phyloP scores from a whole-genome alignment of 2,113 vertebrate genomes.

The Notothenia coriiceps region DNA sequence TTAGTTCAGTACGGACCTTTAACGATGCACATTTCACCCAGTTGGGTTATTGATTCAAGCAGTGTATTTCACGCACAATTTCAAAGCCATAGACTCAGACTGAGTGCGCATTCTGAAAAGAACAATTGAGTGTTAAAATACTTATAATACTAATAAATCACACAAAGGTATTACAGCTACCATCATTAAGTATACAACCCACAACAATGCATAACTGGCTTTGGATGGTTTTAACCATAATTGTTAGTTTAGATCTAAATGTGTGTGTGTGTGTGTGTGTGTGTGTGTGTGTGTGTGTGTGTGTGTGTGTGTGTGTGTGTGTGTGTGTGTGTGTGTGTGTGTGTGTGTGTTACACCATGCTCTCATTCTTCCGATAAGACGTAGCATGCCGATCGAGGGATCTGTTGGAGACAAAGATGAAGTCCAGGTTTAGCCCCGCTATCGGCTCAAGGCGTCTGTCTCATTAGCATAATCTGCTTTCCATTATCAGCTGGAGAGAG shows the following conservation, averaged over 20 bases:
- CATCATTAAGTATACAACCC: slow-evolving; percentile 63
- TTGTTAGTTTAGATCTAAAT: slow-evolving; percentile 35
- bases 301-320: slow-evolving; percentile 22
- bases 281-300: slow-evolving; percentile 19
- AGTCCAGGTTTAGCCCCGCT: slow-evolving; percentile 78
- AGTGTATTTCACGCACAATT: not conserved
- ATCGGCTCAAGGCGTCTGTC: slow-evolving; percentile 78
- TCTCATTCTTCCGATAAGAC: slow-evolving; percentile 72
- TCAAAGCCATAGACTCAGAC: slow-evolving; percentile 47
- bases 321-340: slow-evolving; percentile 26
- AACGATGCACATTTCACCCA: no score
- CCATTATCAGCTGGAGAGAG: slow-evolving; percentile 76
- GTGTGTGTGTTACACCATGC: slow-evolving; percentile 48
- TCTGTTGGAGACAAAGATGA: slow-evolving; percentile 80
- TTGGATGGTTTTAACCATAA: slow-evolving; percentile 11
- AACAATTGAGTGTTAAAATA: slow-evolving; percentile 65
- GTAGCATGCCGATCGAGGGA: slow-evolving; percentile 74
- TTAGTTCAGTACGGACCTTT: no score
- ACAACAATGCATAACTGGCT: slow-evolving; percentile 45
- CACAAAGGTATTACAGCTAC: slow-evolving; percentile 72
- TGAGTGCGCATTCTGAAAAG: slow-evolving; percentile 17
- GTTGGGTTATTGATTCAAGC: no score
- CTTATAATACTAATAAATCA: slow-evolving; percentile 62
- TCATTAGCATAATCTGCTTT: slow-evolving; percentile 82
- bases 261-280: not conserved